Conservation (phyloP, 1,140 invertebrate species). For the Medauroidea extradentata region DNA sequence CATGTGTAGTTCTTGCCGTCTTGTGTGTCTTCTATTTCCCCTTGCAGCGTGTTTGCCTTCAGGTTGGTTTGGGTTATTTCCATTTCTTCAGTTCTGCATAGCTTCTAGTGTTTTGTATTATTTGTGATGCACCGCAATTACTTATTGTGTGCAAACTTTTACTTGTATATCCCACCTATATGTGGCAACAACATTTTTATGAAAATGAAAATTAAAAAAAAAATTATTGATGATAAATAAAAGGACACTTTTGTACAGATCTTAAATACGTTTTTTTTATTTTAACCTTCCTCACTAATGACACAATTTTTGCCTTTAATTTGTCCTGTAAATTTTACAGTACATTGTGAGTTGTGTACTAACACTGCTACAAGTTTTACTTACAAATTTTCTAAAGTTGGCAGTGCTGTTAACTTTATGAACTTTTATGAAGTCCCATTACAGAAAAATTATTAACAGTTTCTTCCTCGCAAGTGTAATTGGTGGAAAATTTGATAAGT, state of each 20-base stretch:
- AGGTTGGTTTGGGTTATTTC: slow-evolving; percentile 4
- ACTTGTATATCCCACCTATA: slow-evolving; percentile 2
- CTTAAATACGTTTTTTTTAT: no score
- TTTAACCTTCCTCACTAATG: no score
- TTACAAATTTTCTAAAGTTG: no score
- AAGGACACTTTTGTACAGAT: slow-evolving; percentile 14
- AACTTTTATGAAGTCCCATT: no score
- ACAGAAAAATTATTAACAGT: no score
- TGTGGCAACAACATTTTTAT: slow-evolving; percentile 7
- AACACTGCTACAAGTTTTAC: no score
- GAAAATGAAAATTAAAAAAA: slow-evolving; percentile 9
- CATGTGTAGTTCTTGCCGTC: slow-evolving; percentile 1
- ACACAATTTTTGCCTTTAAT: no score
- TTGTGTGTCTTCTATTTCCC: background rate
- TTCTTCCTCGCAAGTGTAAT: no score
- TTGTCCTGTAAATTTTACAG: no score
- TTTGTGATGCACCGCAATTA: slow-evolving; percentile 1
- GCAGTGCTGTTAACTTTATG: no score
- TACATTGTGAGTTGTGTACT: no score
- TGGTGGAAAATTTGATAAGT: no score
- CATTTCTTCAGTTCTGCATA: slow-evolving; percentile 4
- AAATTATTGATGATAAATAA: background rate
- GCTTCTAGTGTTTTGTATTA: background rate
- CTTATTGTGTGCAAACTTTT: slow-evolving; percentile 1
- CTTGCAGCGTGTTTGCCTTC: slow-evolving; percentile 3